Evolutionary conservation across 2,113 vertebrate genomes (phyloP).

Genomic region (Prochilodus magdalenae): DNA sequence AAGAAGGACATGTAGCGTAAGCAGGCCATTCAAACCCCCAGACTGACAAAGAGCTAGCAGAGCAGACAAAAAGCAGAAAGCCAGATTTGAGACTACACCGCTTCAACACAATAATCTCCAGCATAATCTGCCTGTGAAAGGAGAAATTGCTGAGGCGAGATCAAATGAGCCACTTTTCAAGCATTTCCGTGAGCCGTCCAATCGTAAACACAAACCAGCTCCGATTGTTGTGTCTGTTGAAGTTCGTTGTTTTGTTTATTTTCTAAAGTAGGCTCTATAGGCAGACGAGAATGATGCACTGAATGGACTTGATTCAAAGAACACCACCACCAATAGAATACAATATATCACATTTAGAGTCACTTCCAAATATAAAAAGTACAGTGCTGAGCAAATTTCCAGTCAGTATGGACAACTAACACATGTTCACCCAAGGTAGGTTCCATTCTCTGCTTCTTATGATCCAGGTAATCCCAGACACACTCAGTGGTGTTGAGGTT

Average conservation of each 20-base stretch:
- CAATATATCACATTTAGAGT: too few relatives aligned
- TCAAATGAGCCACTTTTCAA: neutral
- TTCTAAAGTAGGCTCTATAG: too few relatives aligned
- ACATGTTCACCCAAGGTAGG: too few relatives aligned
- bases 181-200: neutral
- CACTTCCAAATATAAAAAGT: too few relatives aligned
- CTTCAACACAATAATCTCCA: neutral
- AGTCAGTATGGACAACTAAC: too few relatives aligned
- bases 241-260: neutral
- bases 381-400: too few relatives aligned
- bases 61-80: slow-evolving; percentile 22
- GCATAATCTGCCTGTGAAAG: neutral
- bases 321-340: too few relatives aligned
- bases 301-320: too few relatives aligned
- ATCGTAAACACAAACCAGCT: neutral
- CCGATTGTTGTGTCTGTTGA: neutral
- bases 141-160: neutral
- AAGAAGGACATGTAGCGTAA: neutral
- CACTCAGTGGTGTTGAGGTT: too few relatives aligned
- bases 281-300: too few relatives aligned
- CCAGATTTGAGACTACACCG: slow-evolving; percentile 13
- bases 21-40: neutral
- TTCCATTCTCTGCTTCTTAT: too few relatives aligned
- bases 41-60: slow-evolving; percentile 6
- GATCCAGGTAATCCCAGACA: too few relatives aligned